These are phyloP conservation scores for Zalophus californianus DNA, from an alignment of 2,797 vertebrate genomes.

Conservation along the genomic window DNA sequence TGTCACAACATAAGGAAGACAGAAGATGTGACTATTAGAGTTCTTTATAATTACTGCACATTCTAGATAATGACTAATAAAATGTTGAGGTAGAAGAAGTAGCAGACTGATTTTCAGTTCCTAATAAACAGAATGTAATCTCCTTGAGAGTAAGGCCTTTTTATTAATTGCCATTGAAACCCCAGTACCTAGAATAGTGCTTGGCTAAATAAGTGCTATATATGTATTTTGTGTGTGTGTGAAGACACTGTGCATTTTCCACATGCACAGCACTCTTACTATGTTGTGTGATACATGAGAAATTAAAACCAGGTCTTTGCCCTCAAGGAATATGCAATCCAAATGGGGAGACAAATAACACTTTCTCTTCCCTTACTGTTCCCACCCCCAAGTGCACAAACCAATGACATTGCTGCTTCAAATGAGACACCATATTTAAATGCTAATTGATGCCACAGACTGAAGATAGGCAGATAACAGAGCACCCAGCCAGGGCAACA, in stretches of 20 bases:
- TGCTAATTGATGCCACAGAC: not conserved
- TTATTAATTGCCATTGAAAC: not conserved
- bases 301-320: not conserved
- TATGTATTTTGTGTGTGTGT: not conserved
- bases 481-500: not conserved
- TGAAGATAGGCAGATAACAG: not conserved
- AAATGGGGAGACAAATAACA: not conserved
- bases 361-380: not conserved
- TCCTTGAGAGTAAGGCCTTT: not conserved
- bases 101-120: not conserved
- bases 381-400: not conserved
- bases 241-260: not conserved
- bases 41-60: not conserved
- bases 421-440: not conserved
- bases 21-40: not conserved
- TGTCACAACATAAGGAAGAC: not conserved
- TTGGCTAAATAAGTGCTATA: not conserved
- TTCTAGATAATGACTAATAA: not conserved
- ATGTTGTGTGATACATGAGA: not conserved
- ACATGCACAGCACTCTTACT: not conserved
- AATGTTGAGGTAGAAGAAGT: not conserved
- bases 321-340: not conserved
- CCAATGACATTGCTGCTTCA: not conserved
- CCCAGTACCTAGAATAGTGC: not conserved
- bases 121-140: not conserved